Base-by-base conservation (phyloP, 2,888 invertebrate genomes). In the Embidobia sp. region DNA sequence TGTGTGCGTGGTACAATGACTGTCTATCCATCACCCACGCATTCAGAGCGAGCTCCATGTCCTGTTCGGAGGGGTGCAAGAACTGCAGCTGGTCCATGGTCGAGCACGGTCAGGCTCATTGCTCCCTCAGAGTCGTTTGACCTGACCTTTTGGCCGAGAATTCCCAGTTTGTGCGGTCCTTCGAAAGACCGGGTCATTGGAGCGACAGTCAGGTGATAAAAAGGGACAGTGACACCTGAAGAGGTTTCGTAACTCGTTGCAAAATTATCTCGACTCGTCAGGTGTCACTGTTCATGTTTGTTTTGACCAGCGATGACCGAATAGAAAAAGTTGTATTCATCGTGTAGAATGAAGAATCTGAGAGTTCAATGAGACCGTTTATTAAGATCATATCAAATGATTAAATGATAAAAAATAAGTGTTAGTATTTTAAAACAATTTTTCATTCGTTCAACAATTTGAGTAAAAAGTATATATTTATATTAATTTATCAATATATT, bases 11-110 rank as follows among this genome's bases (percentile, higher is more conserved):
- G 83, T 83, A 84, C 83, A 81, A 83, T 83, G 80, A 85, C 82
- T 82, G 82, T 85, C 86, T 85, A 88, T 88, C 87, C 86, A 88
- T 88, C 88, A 88, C 87, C 87, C 87, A 85, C 83, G 81, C 81
- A 78, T 82, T 81, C 79, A 79, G 33, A 61, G 35, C 67, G 59
- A 63, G 77, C 57, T 77, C 74, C 72, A 74, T 46, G 57, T 55
- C 53, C n/a, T 51, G 22, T 42, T 29, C 18, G 42, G 66, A 73
- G 70, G 79, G 78, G 59, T 63, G 61, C 55, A 16, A 33, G 49
- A 19, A 8, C 27, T 40, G 76, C 80, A 80, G 78, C 78, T 78
- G 80, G 78, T 55, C 72, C 53, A 26, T 4, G n/a, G n/a, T n/a
- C n/a, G n/a, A n/a, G 10, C 46, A 16, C 18, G 27, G 18, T 27